Evolutionary conservation across 1,140 invertebrate genomes (phyloP).

Genomic region (Drosophila bipectinata): DNA sequence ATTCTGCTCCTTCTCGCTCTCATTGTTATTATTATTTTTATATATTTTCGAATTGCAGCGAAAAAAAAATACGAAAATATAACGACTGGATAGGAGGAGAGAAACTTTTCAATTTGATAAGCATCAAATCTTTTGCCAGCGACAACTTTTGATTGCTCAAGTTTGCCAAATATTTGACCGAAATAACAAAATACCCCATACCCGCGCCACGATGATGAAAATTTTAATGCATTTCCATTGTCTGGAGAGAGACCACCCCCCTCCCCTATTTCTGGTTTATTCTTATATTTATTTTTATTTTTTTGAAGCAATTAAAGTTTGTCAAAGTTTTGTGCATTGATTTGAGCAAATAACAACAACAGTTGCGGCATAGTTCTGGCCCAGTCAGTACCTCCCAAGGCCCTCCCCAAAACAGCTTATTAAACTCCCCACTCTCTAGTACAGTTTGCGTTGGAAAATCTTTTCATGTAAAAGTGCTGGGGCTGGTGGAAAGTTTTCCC

Average conservation of each 20-base stretch:
- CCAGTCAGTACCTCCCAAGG: slow-evolving; percentile 1
- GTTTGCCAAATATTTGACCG: slow-evolving; percentile 68
- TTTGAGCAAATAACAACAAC: slow-evolving; percentile 71
- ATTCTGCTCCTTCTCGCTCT: slow-evolving; percentile 5
- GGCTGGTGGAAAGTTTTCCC: slow-evolving; percentile 39
- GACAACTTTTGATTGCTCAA: slow-evolving; percentile 78
- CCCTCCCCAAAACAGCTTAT: slow-evolving; percentile 33
- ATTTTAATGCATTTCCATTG: slow-evolving; percentile 79
- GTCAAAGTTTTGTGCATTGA: slow-evolving; percentile 71
- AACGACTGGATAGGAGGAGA: not conserved
- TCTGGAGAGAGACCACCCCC: slow-evolving; percentile 24
- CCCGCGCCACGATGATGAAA: slow-evolving; percentile 25
- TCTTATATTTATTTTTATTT: slow-evolving; percentile 4
- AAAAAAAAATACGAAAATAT: slow-evolving; percentile 5
- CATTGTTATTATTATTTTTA: slow-evolving; percentile 10
- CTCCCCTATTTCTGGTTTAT: slow-evolving; percentile 4
- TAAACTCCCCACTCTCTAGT: slow-evolving; percentile 10
- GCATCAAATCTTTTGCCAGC: slow-evolving; percentile 63
- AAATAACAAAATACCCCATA: slow-evolving; percentile 46
- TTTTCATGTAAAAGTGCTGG: slow-evolving; percentile 72
- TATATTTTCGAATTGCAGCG: slow-evolving; percentile 47
- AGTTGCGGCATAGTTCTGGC: slow-evolving; percentile 67
- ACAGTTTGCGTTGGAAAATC: slow-evolving; percentile 45
- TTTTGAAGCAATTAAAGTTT: slow-evolving; percentile 74
- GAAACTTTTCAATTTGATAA: slow-evolving; percentile 80